Conservation (phyloP, 37 sponge, comb jelly and placozoan species). For the Ephydatia muelleri region DNA sequence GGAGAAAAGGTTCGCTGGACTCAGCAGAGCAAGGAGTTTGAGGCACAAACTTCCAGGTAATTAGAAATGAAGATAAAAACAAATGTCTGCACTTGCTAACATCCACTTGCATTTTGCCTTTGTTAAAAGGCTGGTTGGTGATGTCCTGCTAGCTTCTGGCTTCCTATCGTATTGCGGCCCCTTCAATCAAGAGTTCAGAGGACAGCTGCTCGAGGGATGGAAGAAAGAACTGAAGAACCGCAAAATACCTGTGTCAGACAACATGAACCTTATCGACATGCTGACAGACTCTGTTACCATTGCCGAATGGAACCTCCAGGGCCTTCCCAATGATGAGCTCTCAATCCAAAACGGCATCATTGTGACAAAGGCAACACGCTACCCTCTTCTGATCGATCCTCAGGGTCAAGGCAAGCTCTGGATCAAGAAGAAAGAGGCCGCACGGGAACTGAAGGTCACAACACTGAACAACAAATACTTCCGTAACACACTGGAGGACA, state of each 20-base stretch:
- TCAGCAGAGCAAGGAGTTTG: conserved; percentile 95
- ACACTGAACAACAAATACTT: conserved; percentile 98
- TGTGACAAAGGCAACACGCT: conserved; percentile 97
- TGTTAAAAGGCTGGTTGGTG: conserved; percentile 85
- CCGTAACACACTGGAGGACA: conserved; percentile 93
- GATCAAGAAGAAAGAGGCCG: conserved; percentile 92
- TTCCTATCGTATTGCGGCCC: conserved; percentile 99
- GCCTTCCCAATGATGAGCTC: conserved; percentile 98
- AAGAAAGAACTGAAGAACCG: conserved; percentile 83
- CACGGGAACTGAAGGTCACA: conserved; percentile 67
- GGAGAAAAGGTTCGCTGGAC: conserved; percentile 99
- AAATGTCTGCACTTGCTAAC: neutral
- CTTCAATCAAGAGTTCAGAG: conserved; percentile 99
- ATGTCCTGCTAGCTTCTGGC: conserved; percentile 94
- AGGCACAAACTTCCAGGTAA: conserved; percentile 86
- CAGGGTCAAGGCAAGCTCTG: conserved; percentile 98
- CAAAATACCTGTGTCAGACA: conserved; percentile 79
- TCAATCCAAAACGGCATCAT: conserved; percentile 99
- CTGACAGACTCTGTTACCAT: conserved; percentile 83
- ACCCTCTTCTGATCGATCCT: conserved; percentile 98
- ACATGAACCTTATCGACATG: conserved; percentile 89
- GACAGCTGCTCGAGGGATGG: conserved; percentile 80
- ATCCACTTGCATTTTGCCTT: neutral
- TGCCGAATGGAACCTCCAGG: conserved; percentile 97
- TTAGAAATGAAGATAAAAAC: neutral